Evolutionary conservation across 1,140 invertebrate species (phyloP).

Genomic region (Sesamia nonagrioides): DNA sequence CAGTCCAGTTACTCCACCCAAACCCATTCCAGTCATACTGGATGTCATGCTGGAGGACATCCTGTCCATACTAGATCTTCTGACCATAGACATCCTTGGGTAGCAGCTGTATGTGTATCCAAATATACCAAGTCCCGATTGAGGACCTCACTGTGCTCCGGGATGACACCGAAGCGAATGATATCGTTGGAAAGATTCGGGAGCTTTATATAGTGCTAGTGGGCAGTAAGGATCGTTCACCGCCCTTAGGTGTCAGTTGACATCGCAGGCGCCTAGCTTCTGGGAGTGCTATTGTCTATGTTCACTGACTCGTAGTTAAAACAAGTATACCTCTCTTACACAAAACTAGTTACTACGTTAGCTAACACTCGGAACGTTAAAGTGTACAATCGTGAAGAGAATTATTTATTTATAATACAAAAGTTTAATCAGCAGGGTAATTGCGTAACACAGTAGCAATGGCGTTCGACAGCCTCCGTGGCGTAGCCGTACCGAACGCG

Average conservation of each 20-base stretch:
- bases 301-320: constrained; percentile 63
- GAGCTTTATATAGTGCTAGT: constrained; percentile 71
- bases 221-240: constrained; percentile 68
- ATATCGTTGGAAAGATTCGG: constrained; percentile 50
- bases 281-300: constrained; percentile 71
- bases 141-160: constrained; percentile 73
- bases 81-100: constrained; percentile 72
- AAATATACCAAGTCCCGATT: constrained; percentile 54
- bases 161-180: constrained; percentile 81
- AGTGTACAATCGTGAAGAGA: constrained; percentile 5
- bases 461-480: too few relatives aligned
- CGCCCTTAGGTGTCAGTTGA: constrained; percentile 71
- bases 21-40: constrained; percentile 86
- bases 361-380: constrained; percentile 14
- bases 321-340: constrained; percentile 35
- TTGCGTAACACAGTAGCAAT: too few relatives aligned
- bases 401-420: neutral
- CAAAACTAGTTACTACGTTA: constrained; percentile 43
- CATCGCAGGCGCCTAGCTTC: constrained; percentile 70
- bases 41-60: constrained; percentile 87
- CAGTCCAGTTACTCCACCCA: constrained; percentile 82
- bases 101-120: constrained; percentile 53
- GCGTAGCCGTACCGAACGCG: too few relatives aligned
- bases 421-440: neutral
- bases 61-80: constrained; percentile 83